Evolutionary conservation across 2,113 vertebrate species (phyloP).

Genomic region (Sakesphorus luctuosus): DNA sequence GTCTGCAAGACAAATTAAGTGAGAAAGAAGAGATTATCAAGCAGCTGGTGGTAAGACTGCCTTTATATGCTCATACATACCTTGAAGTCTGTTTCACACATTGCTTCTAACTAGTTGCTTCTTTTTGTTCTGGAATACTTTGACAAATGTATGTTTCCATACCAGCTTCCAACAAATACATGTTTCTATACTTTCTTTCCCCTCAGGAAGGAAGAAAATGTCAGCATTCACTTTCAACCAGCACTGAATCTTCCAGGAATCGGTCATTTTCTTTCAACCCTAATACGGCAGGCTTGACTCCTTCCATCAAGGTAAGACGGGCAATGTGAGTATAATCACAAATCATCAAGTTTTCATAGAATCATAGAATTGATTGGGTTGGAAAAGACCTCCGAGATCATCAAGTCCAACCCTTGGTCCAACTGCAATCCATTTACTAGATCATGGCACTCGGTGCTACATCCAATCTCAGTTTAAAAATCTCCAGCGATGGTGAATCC

Average conservation of each 20-base stretch:
- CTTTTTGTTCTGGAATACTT: background rate
- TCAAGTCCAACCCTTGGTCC: too few species aligned
- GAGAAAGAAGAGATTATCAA: constrained; percentile 91
- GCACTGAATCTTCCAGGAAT: constrained; percentile 78
- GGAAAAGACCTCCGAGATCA: too few species aligned
- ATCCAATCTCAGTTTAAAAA: too few species aligned
- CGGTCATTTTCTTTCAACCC: constrained; percentile 86
- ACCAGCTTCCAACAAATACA: background rate
- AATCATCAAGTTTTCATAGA: fast-evolving
- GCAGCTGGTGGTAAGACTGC: constrained; percentile 84
- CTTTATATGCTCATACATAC: fast-evolving
- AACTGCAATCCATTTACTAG: too few species aligned
- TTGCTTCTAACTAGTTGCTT: background rate
- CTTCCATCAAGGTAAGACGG: constrained; percentile 86
- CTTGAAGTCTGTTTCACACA: background rate
- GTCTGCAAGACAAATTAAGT: constrained; percentile 86
- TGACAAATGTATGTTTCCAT: background rate
- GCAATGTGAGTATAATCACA: background rate
- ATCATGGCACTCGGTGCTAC: too few species aligned
- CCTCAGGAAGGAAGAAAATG: constrained; percentile 89
- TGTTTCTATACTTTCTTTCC: constrained; percentile 24
- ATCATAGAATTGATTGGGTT: too few species aligned
- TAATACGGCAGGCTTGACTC: constrained; percentile 82
- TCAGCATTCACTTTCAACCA: constrained; percentile 81
- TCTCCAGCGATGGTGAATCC: too few species aligned